A percentile compares a stretch with the other conserved stretches of the same genome.
These are phyloP conservation scores for Agonopterix heracliana DNA, from an alignment of 2,888 invertebrate genomes.

Conservation along the genomic window DNA sequence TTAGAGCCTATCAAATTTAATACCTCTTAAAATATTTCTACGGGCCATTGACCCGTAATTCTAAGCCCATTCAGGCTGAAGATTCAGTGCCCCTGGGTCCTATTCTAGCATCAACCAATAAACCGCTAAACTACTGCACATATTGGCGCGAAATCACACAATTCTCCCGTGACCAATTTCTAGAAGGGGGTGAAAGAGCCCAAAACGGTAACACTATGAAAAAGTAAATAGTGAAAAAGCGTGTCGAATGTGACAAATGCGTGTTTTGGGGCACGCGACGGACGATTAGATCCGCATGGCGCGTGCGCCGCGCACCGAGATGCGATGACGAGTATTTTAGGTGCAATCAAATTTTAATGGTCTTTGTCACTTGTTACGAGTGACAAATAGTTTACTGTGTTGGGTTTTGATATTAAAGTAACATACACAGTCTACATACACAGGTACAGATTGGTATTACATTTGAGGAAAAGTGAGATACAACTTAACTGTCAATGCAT, in stretches of 20 bases:
- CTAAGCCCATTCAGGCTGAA: background rate
- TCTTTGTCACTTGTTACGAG: constrained; percentile 12
- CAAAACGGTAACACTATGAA: constrained; percentile 38
- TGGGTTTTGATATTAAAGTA: no score
- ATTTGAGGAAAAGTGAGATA: no score
- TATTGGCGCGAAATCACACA: constrained; percentile 55
- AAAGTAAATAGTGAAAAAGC: constrained; percentile 67
- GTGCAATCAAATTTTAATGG: constrained; percentile 34
- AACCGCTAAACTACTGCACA: constrained; percentile 61
- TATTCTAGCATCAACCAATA: constrained; percentile 33
- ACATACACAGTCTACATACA: no score
- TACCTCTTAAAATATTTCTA: no score
- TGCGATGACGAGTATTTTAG: constrained; percentile 30
- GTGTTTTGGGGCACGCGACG: constrained; percentile 70
- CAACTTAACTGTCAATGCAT: no score
- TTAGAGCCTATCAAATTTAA: no score
- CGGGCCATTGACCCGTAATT: no score
- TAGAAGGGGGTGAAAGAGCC: constrained; percentile 46
- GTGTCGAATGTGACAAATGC: constrained; percentile 70
- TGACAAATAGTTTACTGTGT: no score
- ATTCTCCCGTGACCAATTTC: constrained; percentile 66
- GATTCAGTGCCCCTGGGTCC: constrained; percentile 6
- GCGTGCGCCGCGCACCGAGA: constrained; percentile 26
- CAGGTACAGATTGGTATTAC: no score
- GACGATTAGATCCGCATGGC: constrained; percentile 42